Base-by-base conservation (phyloP, 2,888 invertebrate genomes). In the Epirrhoe tristata region DNA sequence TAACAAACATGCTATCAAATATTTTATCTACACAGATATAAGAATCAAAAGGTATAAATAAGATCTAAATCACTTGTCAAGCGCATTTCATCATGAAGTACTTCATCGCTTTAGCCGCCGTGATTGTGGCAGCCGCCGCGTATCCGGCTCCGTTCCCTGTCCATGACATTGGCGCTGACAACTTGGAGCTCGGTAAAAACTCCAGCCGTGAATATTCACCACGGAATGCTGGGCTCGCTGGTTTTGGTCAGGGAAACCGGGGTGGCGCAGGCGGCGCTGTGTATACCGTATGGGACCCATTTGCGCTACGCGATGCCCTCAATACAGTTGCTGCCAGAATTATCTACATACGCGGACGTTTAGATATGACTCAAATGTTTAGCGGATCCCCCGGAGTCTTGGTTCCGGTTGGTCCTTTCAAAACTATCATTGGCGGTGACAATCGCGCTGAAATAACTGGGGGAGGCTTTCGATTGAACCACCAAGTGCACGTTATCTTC, bases 401-500 rank as follows among this genome's bases (percentile, higher is more conserved):
- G 3, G 0, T 67, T 0, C 48, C 43, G 0, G 43, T 53, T 10
- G 60, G 67, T 31, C 60, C 67, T 12, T 50, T 43, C 31, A 67
- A 63, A 53, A 58, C 60, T 12, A 67, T 67, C 7, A 39, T 50
- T 5, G 65, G 65, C 2, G 54, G 48, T 14, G 51, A 61, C 34
- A 7, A 34, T 17, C 48, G 59, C 14, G 67, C 70, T 17, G 60
- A 66, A 53, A 67, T 70, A 1, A 46, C 7, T 31, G 70, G 70
- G 17, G 70, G 62, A 24, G 53, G 67, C 6, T 57, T 69, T 2
- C 36, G 54, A 8, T 6, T 70, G n/a, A 1, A 4, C 3, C 48
- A 56, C 43, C 64, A 67, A 54, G 31, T 46, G 12, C 70, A 70
- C 14, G 58, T 67, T n/a, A 70, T 67, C 32, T 16, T 70, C 48